These are phyloP conservation scores for Heliconius ismenius DNA, from an alignment of 2,888 invertebrate genomes.

Conservation along the genomic window DNA sequence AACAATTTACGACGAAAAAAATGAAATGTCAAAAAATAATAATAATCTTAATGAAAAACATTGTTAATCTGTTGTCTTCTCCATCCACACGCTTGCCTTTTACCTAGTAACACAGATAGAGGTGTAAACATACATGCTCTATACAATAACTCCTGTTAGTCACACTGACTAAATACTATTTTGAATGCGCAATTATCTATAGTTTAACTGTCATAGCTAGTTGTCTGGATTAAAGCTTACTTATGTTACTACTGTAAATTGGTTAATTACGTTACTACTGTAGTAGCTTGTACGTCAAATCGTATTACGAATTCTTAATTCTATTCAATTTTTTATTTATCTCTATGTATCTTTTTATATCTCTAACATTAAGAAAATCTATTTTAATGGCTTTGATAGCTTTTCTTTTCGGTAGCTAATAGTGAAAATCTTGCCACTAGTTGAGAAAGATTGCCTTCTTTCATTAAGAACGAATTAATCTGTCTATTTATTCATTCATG, in stretches of 20 bases:
- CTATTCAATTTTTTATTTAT: neutral
- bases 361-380: neutral
- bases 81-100: constrained; percentile 66
- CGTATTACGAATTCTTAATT: neutral
- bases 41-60: too few relatives aligned
- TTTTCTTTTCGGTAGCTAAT: too few relatives aligned
- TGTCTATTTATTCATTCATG: too few relatives aligned
- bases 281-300: neutral
- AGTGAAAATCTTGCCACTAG: too few relatives aligned
- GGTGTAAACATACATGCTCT: constrained; percentile 57
- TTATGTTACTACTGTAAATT: neutral
- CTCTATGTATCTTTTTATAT: neutral
- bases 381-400: neutral
- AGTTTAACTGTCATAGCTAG: constrained; percentile 47
- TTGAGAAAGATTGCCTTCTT: too few relatives aligned
- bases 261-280: neutral
- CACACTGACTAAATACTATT: constrained; percentile 50
- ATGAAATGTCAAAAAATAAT: too few relatives aligned
- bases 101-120: constrained; percentile 76
- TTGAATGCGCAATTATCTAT: constrained; percentile 42
- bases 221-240: neutral
- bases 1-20: too few relatives aligned
- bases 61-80: constrained; percentile 32
- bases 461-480: too few relatives aligned
- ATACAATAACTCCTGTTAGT: constrained; percentile 49